Evolutionary conservation across 2,888 invertebrate genomes (phyloP).

Genomic region (Idaea dimidiata): DNA sequence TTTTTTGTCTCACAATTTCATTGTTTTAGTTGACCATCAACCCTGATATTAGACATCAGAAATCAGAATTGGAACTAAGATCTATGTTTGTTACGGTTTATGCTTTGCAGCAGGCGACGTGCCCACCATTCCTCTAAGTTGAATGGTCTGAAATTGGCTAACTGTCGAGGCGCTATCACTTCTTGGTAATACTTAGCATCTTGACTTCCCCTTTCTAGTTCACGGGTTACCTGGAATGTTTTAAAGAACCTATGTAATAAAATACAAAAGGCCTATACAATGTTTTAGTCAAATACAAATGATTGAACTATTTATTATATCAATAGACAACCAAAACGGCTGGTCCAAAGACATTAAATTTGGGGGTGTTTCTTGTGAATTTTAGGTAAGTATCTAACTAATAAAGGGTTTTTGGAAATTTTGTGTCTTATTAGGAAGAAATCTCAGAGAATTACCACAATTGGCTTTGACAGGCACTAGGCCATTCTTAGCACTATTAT

Average conservation of each 20-base stretch:
- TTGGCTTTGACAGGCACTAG: too few species aligned
- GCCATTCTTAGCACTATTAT: too few species aligned
- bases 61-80: constrained; percentile 37
- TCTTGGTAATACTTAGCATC: constrained; percentile 84
- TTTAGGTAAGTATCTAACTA: too few species aligned
- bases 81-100: constrained; percentile 78
- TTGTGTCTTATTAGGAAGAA: too few species aligned
- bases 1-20: not conserved
- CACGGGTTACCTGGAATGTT: constrained; percentile 75
- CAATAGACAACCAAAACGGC: too few species aligned
- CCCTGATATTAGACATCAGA: not conserved
- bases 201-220: constrained; percentile 76
- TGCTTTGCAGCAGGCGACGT: constrained; percentile 84
- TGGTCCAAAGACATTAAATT: too few species aligned
- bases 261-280: not conserved
- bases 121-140: constrained; percentile 90
- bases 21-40: not conserved
- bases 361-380: too few species aligned
- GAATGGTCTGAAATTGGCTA: constrained; percentile 88
- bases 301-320: too few species aligned
- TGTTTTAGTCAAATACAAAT: too few species aligned
- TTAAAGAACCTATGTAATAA: constrained; percentile 5
- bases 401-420: too few species aligned
- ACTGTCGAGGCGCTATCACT: constrained; percentile 78
- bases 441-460: too few species aligned